A percentile compares a stretch with the other conserved stretches of the same genome.
These are phyloP conservation scores for Lycia hirtaria DNA, from an alignment of 2,888 invertebrate species.

Conservation along the genomic window DNA sequence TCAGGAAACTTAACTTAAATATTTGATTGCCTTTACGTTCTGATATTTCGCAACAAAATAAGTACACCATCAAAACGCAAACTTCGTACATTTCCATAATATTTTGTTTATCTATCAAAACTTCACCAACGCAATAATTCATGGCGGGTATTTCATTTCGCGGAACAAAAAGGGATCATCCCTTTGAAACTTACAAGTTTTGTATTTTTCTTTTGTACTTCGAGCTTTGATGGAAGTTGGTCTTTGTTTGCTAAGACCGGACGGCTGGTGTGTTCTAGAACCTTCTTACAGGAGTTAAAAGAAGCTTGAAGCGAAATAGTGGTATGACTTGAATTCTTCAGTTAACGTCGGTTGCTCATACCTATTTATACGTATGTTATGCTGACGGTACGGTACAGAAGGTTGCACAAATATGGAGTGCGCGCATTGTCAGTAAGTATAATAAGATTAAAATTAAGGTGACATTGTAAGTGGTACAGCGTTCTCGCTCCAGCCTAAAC, in stretches of 20 bases:
- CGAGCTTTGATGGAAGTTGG: conserved; percentile 70
- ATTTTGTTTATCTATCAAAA: conserved; percentile 32
- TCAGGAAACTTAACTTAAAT: too few relatives aligned
- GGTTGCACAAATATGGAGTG: too few relatives aligned
- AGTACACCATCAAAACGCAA: conserved; percentile 10
- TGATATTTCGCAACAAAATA: conserved; percentile 6
- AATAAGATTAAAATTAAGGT: too few relatives aligned
- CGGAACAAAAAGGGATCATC: conserved; percentile 70
- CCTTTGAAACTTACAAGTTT: conserved; percentile 76
- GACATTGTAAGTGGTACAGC: too few relatives aligned
- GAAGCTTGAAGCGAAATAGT: background rate
- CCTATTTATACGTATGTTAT: too few relatives aligned
- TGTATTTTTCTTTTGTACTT: conserved; percentile 72
- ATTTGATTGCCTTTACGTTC: background rate
- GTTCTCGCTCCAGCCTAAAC: too few relatives aligned
- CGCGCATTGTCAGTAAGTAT: too few relatives aligned
- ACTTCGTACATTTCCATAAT: conserved; percentile 43
- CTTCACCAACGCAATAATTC: conserved; percentile 60
- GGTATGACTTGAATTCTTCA: too few relatives aligned
- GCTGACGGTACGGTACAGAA: too few relatives aligned
- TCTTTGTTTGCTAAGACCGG: conserved; percentile 57
- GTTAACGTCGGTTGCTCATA: too few relatives aligned
- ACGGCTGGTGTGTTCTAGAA: conserved; percentile 50
- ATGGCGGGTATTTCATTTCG: conserved; percentile 61
- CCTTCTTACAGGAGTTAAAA: conserved; percentile 33